Conservation (phyloP, 2,113 vertebrate genomes). For the Otus sunia region DNA sequence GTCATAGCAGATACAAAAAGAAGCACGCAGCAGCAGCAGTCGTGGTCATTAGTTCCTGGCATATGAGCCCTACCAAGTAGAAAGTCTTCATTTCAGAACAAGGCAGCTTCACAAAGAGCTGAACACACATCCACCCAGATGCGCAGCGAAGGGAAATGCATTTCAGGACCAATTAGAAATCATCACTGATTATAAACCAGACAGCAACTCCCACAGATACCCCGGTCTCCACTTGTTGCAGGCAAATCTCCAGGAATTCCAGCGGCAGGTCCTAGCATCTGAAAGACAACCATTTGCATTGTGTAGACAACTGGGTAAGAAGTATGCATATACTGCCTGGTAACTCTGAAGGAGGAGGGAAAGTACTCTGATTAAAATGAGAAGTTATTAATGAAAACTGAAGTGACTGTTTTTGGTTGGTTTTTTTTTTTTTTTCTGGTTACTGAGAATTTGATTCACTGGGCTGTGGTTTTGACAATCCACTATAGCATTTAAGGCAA, state of each 20-base stretch:
- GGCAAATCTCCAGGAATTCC: background rate
- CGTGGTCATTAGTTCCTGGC: background rate
- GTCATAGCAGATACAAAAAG: background rate
- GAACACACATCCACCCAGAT: background rate
- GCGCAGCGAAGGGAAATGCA: background rate
- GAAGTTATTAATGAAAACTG: background rate
- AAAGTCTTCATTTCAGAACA: background rate
- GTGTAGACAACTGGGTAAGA: background rate
- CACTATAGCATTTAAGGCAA: background rate
- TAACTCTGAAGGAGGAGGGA: background rate
- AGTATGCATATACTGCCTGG: background rate
- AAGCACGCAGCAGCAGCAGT: background rate
- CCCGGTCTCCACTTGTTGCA: background rate
- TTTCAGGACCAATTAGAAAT: background rate
- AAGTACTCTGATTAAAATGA: background rate
- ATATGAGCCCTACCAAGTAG: too few relatives aligned
- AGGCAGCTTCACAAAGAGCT: background rate
- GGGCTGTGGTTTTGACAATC: background rate
- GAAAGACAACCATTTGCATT: background rate
- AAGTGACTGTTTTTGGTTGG: background rate
- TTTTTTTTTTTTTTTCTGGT: background rate
- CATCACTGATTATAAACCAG: background rate
- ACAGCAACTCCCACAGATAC: background rate
- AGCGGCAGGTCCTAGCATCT: background rate
- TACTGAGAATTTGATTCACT: background rate